These are phyloP conservation scores for Zoanthus gigantus DNA, from an alignment of 92 coral and sea anemone species.

Conservation along the genomic window DNA sequence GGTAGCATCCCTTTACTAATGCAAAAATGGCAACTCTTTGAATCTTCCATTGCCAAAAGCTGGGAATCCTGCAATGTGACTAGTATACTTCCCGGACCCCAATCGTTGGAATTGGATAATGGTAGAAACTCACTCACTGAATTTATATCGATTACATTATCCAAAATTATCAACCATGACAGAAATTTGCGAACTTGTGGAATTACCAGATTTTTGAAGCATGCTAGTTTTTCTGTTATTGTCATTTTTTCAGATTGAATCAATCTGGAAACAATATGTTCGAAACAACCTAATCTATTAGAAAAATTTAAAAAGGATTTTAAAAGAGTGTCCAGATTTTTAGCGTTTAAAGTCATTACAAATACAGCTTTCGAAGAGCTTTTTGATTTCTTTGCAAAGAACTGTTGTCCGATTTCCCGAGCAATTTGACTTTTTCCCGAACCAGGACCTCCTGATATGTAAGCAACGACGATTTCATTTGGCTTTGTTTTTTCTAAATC, in stretches of 20 bases:
- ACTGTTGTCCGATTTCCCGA: slow-evolving; percentile 53
- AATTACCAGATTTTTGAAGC: slow-evolving; percentile 47
- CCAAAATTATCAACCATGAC: slow-evolving; percentile 64
- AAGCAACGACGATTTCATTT: slow-evolving; percentile 37
- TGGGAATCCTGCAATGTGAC: slow-evolving; percentile 50
- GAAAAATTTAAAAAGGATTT: slow-evolving; percentile 55
- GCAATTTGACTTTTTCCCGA: slow-evolving; percentile 68
- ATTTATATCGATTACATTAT: slow-evolving; percentile 53
- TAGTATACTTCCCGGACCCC: slow-evolving; percentile 36
- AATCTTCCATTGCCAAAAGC: slow-evolving; percentile 7
- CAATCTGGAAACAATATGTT: slow-evolving; percentile 42
- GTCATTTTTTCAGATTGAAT: slow-evolving; percentile 42
- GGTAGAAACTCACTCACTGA: slow-evolving; percentile 31
- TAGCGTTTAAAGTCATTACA: slow-evolving; percentile 59
- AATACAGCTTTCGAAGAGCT: slow-evolving; percentile 37
- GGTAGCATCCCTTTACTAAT: slow-evolving; percentile 61
- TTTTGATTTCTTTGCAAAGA: slow-evolving; percentile 37
- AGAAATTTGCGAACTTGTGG: slow-evolving; percentile 43
- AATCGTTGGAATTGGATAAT: slow-evolving; percentile 9
- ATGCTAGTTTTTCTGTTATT: slow-evolving; percentile 46
- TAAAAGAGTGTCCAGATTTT: slow-evolving; percentile 44
- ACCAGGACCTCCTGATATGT: slow-evolving; percentile 58
- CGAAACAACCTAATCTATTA: slow-evolving; percentile 46
- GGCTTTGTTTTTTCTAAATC: slow-evolving; percentile 23
- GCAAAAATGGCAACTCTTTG: slow-evolving; percentile 23